Evolutionary conservation across 2,797 vertebrate genomes (phyloP), one percentile per base, ranked within the genome.

Genomic region (Neoniphon sammara): DNA sequence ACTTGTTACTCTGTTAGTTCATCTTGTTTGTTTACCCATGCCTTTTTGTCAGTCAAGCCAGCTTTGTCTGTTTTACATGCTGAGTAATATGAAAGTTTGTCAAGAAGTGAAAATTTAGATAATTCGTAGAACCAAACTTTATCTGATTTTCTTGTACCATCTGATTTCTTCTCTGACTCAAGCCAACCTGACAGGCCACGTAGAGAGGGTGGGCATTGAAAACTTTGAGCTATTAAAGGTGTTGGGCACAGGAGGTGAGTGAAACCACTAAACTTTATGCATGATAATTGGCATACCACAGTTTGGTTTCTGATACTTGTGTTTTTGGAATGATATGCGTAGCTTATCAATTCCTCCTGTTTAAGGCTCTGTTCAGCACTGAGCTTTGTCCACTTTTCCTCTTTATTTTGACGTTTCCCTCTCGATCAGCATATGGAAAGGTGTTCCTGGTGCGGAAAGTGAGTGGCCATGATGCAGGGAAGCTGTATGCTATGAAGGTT

Each of bases 181-280:
- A 99, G 98, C 98, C 77, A 99, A 99, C 91, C 92, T 99, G 91
- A 99, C 98, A 8, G 98, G 98, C 85, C 96, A 99, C 52, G 94
- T 96, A 50, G 98, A 99, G 93, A 95, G 97, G 77, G 98, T 99
- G 85, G 98, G 98, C 82, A 98, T 99, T 80, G 97, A 99, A 93
- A 99, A 99, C 91, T 99, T 99, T 78, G 98, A 99, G 91, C 95
- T 99, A 1, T 90, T 99, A 67, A 99, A 98, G 89, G 98, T 99
- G 70, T 93, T 99, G 77, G 98, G 98, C 89, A 99, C 98, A 69
- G 98, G 98, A 94, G 98, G 98, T 99, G 93, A 96, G 96, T 90
- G 25, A 50, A 58, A 7, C 17, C 7, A 15, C 36, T 23, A 15
- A 61, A n/a, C 15, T 12, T 34, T 52, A 58, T 60, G 66, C 54